phyloP scores from a whole-genome alignment of 2,113 vertebrate species.

The Odocoileus virginianus region DNA sequence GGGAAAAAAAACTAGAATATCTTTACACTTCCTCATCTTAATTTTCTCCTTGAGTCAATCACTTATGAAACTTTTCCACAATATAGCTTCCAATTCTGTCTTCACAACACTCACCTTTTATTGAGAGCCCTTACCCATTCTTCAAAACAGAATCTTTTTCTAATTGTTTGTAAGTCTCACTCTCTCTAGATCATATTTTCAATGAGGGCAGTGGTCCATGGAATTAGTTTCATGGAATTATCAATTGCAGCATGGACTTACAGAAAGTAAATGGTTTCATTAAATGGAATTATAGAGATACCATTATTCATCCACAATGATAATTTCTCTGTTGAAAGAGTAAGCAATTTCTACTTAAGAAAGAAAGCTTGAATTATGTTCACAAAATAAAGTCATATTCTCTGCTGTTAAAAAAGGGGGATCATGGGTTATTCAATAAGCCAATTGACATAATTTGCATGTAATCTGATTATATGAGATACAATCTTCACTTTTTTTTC shows the following conservation, averaged over 20 bases:
- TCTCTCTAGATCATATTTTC: not conserved
- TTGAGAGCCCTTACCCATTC: not conserved
- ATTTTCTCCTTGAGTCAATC: not conserved
- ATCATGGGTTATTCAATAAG: not conserved
- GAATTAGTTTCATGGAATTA: slow-evolving; percentile 34
- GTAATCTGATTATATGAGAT: not conserved
- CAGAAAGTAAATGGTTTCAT: not conserved
- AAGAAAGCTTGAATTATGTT: not conserved
- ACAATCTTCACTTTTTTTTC: not conserved
- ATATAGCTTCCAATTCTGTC: not conserved
- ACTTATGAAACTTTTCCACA: not conserved
- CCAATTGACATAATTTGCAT: not conserved
- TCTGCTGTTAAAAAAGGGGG: not conserved
- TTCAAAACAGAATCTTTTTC: not conserved
- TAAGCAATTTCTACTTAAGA: not conserved
- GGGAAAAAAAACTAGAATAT: not conserved
- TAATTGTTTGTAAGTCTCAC: not conserved
- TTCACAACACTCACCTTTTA: not conserved
- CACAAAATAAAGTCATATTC: not conserved
- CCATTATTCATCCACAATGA: not conserved
- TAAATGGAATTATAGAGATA: not conserved
- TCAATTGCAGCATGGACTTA: not conserved
- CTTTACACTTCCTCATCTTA: not conserved
- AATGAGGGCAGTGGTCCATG: not conserved
- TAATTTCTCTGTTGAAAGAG: not conserved